Evolutionary conservation across 2,797 vertebrate species (phyloP), one percentile per base, ranked within the genome.

Genomic region (Rhabdomys pumilio): DNA sequence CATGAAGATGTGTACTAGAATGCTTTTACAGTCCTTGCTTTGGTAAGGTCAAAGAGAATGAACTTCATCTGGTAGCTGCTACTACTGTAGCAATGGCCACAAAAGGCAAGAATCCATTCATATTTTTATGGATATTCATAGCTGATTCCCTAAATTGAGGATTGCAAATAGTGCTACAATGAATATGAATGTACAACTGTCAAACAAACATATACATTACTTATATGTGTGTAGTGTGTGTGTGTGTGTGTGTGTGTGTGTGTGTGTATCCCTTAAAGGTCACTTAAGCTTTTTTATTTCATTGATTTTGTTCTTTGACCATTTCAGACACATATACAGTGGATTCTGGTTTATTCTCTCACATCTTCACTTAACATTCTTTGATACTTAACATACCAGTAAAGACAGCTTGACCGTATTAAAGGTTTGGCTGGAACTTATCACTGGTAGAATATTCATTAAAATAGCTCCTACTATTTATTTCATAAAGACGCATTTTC

Each of bases 341-440:
- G 3, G 13, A 69, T 69, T 91, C 34, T 19, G 15, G 7, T 67
- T 19, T 83, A 55, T 1, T 47, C 7, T 47, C 7, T 93, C 63
- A 77, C 29, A 41, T 73, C 88, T 65, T 65, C 19, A 83, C 19
- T n/a, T 85, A 67, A 38, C 41, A 88, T 47, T 69, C 19, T 89
- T 92, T 89, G 14, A 83, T 63, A 59, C 8, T 41, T 94, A 38
- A 57, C 22, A 72, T 80, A 93, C 87, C 41, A 91, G 14, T 59
- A 94, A 89, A 87, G 79, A 90, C 13, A 83, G 8, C 34, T 81
- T 75, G 91, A 50, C 69, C 69, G 59, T 2, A 22, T 61, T 2
- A 12, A 84, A 44, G 72, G 12, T 63, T 85, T 96, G 63, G 17
- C 57, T 61, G 85, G 61, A 75, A 79, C 85, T 34, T 91, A 95